phyloP scores from a whole-genome alignment of 2,797 vertebrate species.

The Pristis pectinata region DNA sequence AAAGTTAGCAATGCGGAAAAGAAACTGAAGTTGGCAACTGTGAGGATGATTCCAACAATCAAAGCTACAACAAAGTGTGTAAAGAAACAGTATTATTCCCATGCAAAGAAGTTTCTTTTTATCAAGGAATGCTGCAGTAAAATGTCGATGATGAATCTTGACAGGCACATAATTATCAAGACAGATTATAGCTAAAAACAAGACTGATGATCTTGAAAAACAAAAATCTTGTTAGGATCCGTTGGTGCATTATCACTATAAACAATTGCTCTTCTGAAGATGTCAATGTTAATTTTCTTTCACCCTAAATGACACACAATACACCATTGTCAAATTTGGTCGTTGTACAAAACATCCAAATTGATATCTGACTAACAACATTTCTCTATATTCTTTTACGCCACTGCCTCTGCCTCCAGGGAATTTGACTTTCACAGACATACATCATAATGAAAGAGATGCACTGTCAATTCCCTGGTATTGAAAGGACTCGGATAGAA shows the following conservation, averaged over 20 bases:
- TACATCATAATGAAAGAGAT: neutral
- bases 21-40: constrained; percentile 91
- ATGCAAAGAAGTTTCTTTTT: neutral
- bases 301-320: neutral
- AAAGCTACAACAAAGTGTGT: constrained; percentile 60
- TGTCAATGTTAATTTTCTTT: neutral
- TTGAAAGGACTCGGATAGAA: neutral
- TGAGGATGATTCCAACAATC: constrained; percentile 84
- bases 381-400: neutral
- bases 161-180: neutral
- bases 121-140: neutral
- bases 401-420: neutral
- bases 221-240: neutral
- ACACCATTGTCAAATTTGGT: neutral
- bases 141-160: neutral
- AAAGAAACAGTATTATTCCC: neutral
- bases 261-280: neutral
- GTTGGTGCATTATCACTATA: neutral
- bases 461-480: neutral
- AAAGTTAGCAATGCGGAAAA: constrained; percentile 78
- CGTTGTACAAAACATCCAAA: neutral
- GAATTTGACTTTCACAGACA: neutral
- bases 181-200: neutral
- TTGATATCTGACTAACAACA: neutral
- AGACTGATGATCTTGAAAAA: neutral